These are phyloP conservation scores for Arvicanthis niloticus DNA, from an alignment of 2,113 vertebrate species.

Conservation along the genomic window DNA sequence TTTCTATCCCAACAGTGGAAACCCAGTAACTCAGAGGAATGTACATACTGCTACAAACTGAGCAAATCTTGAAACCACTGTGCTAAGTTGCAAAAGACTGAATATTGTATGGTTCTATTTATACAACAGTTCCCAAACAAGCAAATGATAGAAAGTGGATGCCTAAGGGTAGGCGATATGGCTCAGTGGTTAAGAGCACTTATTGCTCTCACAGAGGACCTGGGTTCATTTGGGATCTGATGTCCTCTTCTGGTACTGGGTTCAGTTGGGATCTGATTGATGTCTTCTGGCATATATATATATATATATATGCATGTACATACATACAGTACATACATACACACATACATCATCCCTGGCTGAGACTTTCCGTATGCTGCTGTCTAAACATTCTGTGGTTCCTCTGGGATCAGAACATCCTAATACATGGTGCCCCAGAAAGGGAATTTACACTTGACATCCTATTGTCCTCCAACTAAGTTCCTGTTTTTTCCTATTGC, in stretches of 20 bases:
- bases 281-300: too few species aligned
- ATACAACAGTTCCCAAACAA: not conserved
- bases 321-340: not conserved
- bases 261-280: too few species aligned
- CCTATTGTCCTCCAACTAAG: too few species aligned
- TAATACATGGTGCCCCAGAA: too few species aligned
- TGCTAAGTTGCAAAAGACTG: not conserved
- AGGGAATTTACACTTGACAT: too few species aligned
- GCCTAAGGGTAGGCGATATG: not conserved
- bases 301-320: too few species aligned
- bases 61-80: not conserved
- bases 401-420: too few species aligned
- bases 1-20: not conserved
- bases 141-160: not conserved
- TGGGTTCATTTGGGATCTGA: not conserved
- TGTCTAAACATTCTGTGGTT: too few species aligned
- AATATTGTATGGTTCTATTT: not conserved
- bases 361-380: too few species aligned
- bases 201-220: not conserved
- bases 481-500: too few species aligned
- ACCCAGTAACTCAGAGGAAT: not conserved
- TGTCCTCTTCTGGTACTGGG: not conserved
- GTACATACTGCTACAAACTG: not conserved
- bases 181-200: not conserved
- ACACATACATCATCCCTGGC: not conserved